These are phyloP conservation scores for Andrena praecox DNA, from an alignment of 2,888 invertebrate genomes.

Conservation along the genomic window DNA sequence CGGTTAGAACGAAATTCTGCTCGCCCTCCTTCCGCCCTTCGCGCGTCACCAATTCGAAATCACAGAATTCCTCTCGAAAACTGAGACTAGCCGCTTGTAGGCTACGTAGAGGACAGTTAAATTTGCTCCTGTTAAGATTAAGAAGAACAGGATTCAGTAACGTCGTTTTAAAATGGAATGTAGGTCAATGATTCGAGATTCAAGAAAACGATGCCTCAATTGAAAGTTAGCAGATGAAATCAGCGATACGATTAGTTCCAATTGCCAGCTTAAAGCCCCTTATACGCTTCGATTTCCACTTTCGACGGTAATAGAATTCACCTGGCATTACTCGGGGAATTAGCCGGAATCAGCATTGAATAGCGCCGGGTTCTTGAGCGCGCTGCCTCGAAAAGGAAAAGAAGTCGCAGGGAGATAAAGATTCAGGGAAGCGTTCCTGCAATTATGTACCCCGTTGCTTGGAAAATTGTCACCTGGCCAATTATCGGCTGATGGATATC, in stretches of 20 bases:
- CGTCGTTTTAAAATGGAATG: no score
- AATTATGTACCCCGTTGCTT: constrained; percentile 13
- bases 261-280: constrained; percentile 14
- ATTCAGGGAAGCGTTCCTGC: constrained; percentile 7
- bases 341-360: constrained; percentile 60
- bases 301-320: constrained; percentile 34
- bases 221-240: background rate
- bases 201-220: background rate
- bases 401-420: constrained; percentile 12
- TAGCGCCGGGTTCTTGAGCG: constrained; percentile 28
- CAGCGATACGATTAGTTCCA: constrained; percentile 19
- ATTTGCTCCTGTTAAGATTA: no score
- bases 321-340: constrained; percentile 47
- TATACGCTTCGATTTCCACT: background rate
- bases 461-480: background rate
- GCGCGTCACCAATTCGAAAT: no score
- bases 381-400: constrained; percentile 25
- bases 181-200: no score
- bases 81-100: background rate
- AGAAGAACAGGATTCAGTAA: no score
- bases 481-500: background rate
- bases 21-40: background rate
- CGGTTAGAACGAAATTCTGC: constrained; percentile 6
- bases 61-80: background rate
- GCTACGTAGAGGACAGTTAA: background rate